Base-by-base conservation (phyloP, 2,113 vertebrate genomes). In the Corapipo altera region DNA sequence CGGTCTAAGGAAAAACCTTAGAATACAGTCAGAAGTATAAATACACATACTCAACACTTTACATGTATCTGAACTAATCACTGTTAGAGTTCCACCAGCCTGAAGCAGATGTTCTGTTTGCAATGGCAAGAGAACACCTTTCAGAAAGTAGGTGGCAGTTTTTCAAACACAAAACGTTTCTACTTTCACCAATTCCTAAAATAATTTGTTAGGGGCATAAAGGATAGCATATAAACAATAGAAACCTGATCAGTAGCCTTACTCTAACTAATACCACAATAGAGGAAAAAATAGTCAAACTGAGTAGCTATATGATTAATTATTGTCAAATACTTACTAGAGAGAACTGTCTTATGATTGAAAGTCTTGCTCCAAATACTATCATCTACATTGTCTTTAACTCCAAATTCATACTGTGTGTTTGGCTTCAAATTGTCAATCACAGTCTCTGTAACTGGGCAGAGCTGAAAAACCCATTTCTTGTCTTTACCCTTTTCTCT, bases 381-480 rank as follows among this genome's bases (percentile, higher is more conserved):
- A 28, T 96, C 97, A 15, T 98, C 98, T 51, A 96, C 71, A 14
- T 97, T 99, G 88, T 99, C 98, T 97, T 99, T 99, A 74, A 99
- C 99, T 72, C 98, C 98, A 92, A 99, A 99, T 96, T 99, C 99
- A 94, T 99, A 99, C 57, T 98, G 89, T 0, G 98, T 98, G 48
- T 99, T 98, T 51, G 99, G 99, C 93, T 98, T 99, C 70, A 99
- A 97, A 78, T 99, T 98, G 69, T 99, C 99, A 54, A 99, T 98
- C 84, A 99, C 98, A 1, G 99, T 99, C 96, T 99, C 98, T 32
- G 98, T 99, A 39, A 98, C 98, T 43, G 99, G 99, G 95, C 99
- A 99, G 74, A 98, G 98, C 73, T 99, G 99, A 95, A 99, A 99
- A 96, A 98, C 98, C 99, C 99, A 99, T 91, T 98, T 99, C 96